Conservation (phyloP, 2,888 invertebrate genomes). For the Abscondita cerata region DNA sequence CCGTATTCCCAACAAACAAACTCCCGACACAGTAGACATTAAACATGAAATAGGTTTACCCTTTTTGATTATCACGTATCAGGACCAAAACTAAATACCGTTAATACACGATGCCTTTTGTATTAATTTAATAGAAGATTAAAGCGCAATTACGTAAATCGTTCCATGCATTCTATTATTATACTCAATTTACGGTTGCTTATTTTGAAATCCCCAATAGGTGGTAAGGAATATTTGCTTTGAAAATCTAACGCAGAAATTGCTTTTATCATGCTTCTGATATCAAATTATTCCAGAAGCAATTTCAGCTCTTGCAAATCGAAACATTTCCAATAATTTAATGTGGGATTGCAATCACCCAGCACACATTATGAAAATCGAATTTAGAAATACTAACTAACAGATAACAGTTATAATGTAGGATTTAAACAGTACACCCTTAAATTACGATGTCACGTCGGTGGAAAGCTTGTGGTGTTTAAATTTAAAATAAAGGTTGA, state of each 20-base stretch:
- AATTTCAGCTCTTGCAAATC: conserved; percentile 10
- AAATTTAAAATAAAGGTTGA: not conserved
- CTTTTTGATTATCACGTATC: conserved; percentile 33
- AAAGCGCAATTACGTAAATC: conserved; percentile 29
- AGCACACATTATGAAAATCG: not conserved
- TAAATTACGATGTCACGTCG: not conserved
- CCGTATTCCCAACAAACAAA: conserved; percentile 26
- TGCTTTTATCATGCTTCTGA: conserved; percentile 25
- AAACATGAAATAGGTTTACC: conserved; percentile 34
- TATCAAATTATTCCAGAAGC: conserved; percentile 17
- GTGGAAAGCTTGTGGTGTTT: not conserved
- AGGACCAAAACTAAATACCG: conserved; percentile 23
- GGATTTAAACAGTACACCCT: not conserved
- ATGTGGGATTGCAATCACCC: not conserved
- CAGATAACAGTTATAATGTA: not conserved
- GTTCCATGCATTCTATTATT: conserved; percentile 3
- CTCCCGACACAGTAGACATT: conserved; percentile 26
- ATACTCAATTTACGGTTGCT: conserved; percentile 18
- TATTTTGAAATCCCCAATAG: conserved; percentile 12
- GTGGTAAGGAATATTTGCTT: conserved; percentile 18
- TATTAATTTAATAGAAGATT: conserved; percentile 27
- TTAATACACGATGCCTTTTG: conserved; percentile 26
- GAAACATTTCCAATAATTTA: conserved; percentile 12
- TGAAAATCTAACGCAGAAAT: conserved; percentile 24
- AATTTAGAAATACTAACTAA: not conserved